Percentiles rank a stretch among this genome's conserved stretches.
phyloP scores from a whole-genome alignment of 1,140 invertebrate species.

The Cotesia chilonis region DNA sequence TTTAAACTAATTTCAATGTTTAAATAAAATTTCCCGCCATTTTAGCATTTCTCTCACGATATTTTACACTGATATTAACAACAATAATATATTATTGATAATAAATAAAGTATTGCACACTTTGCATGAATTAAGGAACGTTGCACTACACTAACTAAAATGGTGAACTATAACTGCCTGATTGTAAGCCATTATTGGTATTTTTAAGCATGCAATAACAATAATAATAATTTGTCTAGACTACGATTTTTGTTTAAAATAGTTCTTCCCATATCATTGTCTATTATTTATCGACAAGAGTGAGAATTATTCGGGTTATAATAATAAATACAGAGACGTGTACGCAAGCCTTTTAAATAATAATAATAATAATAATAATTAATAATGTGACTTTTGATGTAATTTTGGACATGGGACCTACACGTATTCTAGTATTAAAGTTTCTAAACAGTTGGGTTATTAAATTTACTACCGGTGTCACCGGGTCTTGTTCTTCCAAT shows the following conservation, averaged over 20 bases:
- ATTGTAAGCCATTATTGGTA: constrained; percentile 17
- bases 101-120: not conserved
- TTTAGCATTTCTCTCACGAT: too few species aligned
- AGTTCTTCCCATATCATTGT: too few species aligned
- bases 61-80: too few species aligned
- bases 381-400: constrained; percentile 26
- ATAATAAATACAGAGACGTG: not conserved
- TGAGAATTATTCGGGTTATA: too few species aligned
- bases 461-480: constrained; percentile 22
- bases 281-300: too few species aligned
- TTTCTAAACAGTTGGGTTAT: not conserved
- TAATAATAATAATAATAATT: constrained; percentile 12
- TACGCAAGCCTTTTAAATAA: constrained; percentile 9
- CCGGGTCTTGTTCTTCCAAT: constrained; percentile 38
- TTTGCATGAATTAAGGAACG: constrained; percentile 23
- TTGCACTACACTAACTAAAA: constrained; percentile 18
- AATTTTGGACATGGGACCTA: constrained; percentile 38
- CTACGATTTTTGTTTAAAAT: not conserved
- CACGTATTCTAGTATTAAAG: constrained; percentile 21
- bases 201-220: not conserved
- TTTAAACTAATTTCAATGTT: too few species aligned
- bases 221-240: constrained; percentile 3
- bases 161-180: not conserved
- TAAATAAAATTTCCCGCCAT: too few species aligned
- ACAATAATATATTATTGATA: too few species aligned